Base-by-base conservation (phyloP, 2,797 vertebrate genomes). In the Synanceia verrucosa region DNA sequence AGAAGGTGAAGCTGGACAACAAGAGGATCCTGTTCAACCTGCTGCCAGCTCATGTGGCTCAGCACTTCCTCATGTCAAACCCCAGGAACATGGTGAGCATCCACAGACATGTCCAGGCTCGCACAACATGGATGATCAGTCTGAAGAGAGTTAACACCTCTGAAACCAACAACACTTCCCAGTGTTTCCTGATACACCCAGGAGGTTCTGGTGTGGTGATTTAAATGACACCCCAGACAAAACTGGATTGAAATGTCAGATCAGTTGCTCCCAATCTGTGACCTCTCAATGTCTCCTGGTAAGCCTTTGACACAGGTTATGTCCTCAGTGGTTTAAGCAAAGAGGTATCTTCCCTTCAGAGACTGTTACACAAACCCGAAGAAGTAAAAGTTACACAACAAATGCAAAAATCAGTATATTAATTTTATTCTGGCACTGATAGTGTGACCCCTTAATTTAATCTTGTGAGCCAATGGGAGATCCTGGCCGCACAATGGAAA, bases 21-120 rank as follows among this genome's bases (percentile, higher is more conserved):
- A 98, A 96, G 87, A 94, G 98, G 88, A 99, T 99, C 83, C 96
- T 99, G 67, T 99, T 99, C 89, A 99, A 99, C 84, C 93, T 99
- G 59, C 93, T 99, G 73, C 98, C 98, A 0, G 98, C 95, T 50
- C 98, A 99, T 0, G 98, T 99, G 65, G 98, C 98, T 53, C 97
- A 99, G 66, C 98, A 99, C 88, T 99, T 99, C 89, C 95, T 99
- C 58, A 94, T 98, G 96, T 99, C 98, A 53, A 99, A 99, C 87
- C 98, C 98, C 81, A 95, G 97, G 73, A 99, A 98, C 88, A 99
- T 99, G 98, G 98, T 99, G 94, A 96, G 93, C 59, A 46, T 55
- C 64, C 2, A 1, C 48, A 26, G 73, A 34, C 70, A 4, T n/a
- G 62, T 51, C 55, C 12, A 8, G 72, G 34, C 81, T 53, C 23